Percentiles rank a stretch among this genome's conserved stretches.
These are phyloP conservation scores for Pachypeltis micranthus DNA, from an alignment of 1,140 invertebrate genomes.

Conservation along the genomic window DNA sequence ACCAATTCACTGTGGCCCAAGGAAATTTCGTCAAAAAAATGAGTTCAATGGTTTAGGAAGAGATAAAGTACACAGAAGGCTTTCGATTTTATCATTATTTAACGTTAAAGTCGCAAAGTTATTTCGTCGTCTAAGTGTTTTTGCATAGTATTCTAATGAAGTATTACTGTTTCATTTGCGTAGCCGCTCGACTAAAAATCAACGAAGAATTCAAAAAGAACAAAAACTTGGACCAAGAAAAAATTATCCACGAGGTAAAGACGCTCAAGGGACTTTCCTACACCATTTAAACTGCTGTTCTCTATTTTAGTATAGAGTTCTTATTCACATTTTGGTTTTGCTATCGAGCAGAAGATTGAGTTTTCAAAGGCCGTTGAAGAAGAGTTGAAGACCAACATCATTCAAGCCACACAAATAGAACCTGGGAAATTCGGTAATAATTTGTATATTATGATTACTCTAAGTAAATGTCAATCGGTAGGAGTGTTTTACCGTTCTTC, in stretches of 20 bases:
- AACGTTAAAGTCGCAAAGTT: neutral
- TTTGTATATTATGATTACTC: neutral
- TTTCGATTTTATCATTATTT: no score
- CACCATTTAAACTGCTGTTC: neutral
- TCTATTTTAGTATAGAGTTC: conserved; percentile 1
- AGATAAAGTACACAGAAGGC: no score
- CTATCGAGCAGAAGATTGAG: conserved; percentile 41
- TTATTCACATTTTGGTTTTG: neutral
- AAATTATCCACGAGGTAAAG: conserved; percentile 43
- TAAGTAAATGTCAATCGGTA: no score
- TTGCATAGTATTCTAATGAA: neutral
- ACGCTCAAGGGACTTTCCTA: neutral
- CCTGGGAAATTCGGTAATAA: conserved; percentile 45
- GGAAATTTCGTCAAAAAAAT: no score
- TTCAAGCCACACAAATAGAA: conserved; percentile 46
- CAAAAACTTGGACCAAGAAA: conserved; percentile 40
- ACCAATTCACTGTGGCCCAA: no score
- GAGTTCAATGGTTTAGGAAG: no score
- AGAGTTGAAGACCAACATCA: conserved; percentile 48
- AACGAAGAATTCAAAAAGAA: conserved; percentile 53
- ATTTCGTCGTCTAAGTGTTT: neutral
- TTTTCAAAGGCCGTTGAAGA: conserved; percentile 47
- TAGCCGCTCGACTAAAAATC: conserved; percentile 44
- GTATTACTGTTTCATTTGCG: conserved; percentile 14
- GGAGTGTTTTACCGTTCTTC: no score